These are phyloP conservation scores for Halcyon malimbica DNA, from an alignment of 2,113 vertebrate genomes.

Conservation along the genomic window DNA sequence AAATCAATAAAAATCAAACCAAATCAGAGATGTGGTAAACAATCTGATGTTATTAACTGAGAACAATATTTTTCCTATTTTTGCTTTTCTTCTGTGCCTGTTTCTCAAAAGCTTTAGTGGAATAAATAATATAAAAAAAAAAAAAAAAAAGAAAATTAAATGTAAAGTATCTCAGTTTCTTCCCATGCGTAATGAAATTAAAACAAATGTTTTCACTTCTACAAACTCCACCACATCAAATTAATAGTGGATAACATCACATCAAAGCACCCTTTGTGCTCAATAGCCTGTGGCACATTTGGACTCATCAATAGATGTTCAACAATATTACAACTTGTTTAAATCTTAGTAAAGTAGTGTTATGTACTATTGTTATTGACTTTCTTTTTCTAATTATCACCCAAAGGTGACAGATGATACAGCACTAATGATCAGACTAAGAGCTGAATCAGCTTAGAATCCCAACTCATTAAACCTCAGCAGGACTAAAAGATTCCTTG, in stretches of 20 bases:
- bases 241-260: conserved; percentile 80
- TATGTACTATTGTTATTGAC: conserved; percentile 83
- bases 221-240: conserved; percentile 73
- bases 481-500: conserved; percentile 40
- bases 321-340: conserved; percentile 82
- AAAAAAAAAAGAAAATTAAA: conserved; percentile 3
- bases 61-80: not conserved
- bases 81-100: not conserved
- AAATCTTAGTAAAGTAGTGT: conserved; percentile 81
- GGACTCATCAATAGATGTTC: conserved; percentile 83
- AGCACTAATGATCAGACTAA: conserved; percentile 77
- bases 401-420: conserved; percentile 83
- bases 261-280: conserved; percentile 73
- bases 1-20: conserved; percentile 26
- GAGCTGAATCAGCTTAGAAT: conserved; percentile 70
- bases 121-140: not conserved
- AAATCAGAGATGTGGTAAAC: not conserved
- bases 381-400: conserved; percentile 84
- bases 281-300: conserved; percentile 81
- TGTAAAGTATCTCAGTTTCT: conserved; percentile 38
- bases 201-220: conserved; percentile 70
- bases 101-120: not conserved
- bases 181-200: conserved; percentile 59
- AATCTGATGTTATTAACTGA: not conserved
- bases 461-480: conserved; percentile 63